Evolutionary conservation across 2,888 invertebrate genomes (phyloP), one percentile per base, ranked within the genome.

Genomic region (Rhopalosiphum nymphaeae): DNA sequence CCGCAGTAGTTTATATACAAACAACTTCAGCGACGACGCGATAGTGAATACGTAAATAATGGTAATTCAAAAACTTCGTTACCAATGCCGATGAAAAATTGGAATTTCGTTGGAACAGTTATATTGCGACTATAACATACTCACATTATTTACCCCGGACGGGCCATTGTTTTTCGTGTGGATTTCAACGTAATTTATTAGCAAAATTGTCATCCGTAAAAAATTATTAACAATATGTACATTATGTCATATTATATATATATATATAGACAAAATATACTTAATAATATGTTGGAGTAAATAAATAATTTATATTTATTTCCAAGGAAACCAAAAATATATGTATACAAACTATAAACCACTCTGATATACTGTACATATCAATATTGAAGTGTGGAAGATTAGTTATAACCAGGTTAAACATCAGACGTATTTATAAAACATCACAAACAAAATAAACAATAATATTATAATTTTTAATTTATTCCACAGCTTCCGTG

Each of bases 21-120:
- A 44, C 85, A 87, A 87, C 49, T 49, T n/a, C 87, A 49, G n/a
- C 49, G 42, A 29, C 44, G 57, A 57, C 57, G 29, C 44, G 42
- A 89, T 44, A 29, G 26, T 29, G 44, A 89, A 89, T 57, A 57
- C 89, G 89, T 89, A 89, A 89, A 89, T 89, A 61, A 89, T 57
- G 57, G 89, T 89, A 57, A 89, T 57, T 57, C 57, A 42, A 57
- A 89, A 89, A 57, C 44, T 89, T 57, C 89, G 44, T 57, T 88
- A 88, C 46, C 44, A 85, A 85, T 85, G 85, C 85, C 26, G 44
- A 85, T 46, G 53, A 87, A 87, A 87, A 87, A 87, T 87, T 49
- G 87, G 87, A n/a, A 49, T 53, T 87, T 87, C 21, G 49, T 49
- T 10, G 87, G 49, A 36, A 53, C n/a, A 16, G 53, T 87, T 49